Evolutionary conservation across 2,888 invertebrate species (phyloP).

Genomic region (Dynastes maya): DNA sequence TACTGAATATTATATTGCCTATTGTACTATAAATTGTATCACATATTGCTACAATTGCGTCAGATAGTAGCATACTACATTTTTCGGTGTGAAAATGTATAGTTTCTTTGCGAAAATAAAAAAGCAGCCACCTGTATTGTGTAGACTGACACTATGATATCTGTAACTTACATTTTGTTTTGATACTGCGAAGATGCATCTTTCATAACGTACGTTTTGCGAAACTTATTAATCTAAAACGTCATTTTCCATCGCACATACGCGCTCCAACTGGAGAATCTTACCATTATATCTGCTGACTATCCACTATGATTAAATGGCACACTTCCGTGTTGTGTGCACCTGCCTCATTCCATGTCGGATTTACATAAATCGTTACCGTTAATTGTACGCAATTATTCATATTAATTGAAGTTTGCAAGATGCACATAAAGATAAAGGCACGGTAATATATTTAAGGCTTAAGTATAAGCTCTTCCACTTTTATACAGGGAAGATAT

Average conservation of each 20-base stretch:
- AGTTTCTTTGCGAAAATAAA: no score
- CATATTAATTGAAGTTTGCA: slow-evolving; percentile 8
- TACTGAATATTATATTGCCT: no score
- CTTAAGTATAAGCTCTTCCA: not conserved
- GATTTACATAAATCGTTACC: slow-evolving; percentile 19
- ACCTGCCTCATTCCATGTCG: not conserved
- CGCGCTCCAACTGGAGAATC: not conserved
- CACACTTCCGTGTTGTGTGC: slow-evolving; percentile 17
- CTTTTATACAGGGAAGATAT: no score
- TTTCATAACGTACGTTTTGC: not conserved
- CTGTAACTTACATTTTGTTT: no score
- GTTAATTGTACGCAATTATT: slow-evolving; percentile 20
- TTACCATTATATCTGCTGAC: not conserved
- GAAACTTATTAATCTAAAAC: slow-evolving; percentile 16
- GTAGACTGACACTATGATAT: no score
- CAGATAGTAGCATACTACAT: no score
- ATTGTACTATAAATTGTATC: no score
- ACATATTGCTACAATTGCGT: no score
- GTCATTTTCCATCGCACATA: not conserved
- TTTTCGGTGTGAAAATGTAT: no score
- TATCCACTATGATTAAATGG: slow-evolving; percentile 11
- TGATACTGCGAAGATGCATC: no score
- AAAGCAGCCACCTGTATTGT: no score
- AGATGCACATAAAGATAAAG: not conserved
- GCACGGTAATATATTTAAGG: not conserved